Percentiles rank a stretch among this genome's conserved stretches.
Evolutionary conservation across 2,113 vertebrate genomes (phyloP).

Genomic region (Rhinopomastus cyanomelas): DNA sequence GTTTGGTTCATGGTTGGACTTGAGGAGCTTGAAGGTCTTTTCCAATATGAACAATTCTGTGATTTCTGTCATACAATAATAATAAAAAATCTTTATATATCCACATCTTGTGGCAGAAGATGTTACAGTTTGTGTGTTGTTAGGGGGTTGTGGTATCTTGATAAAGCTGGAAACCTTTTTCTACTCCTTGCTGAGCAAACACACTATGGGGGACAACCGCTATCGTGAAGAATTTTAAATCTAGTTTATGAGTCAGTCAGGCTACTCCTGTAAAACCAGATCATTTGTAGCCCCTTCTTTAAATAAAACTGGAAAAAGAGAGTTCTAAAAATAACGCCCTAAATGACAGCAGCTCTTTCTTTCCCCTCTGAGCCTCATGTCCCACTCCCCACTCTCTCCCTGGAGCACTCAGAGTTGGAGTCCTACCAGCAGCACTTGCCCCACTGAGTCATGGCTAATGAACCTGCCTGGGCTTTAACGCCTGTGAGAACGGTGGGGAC

Average conservation of each 20-base stretch:
- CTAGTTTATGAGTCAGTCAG: background rate
- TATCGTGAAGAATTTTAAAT: background rate
- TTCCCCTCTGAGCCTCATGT: background rate
- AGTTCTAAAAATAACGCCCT: background rate
- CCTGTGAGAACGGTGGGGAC: background rate
- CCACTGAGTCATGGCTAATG: background rate
- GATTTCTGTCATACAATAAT: background rate
- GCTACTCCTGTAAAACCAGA: background rate
- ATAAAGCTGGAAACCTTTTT: background rate
- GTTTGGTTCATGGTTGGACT: too few relatives aligned
- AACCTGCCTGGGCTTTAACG: background rate
- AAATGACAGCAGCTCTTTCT: background rate
- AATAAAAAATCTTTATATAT: background rate
- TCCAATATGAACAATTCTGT: background rate
- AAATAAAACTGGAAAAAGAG: background rate
- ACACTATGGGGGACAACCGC: fast-evolving
- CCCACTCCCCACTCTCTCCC: too few relatives aligned
- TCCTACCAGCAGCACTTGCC: fast-evolving
- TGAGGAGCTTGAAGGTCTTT: too few relatives aligned
- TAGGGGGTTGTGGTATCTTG: fast-evolving
- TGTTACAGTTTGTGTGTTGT: background rate
- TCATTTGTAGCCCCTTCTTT: background rate
- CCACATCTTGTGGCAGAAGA: fast-evolving
- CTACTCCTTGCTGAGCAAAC: background rate
- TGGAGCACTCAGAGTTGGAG: fast-evolving